Percentiles rank a stretch among this genome's conserved stretches.
phyloP scores from a whole-genome alignment of 2,888 invertebrate genomes.

The Philaethria dido region DNA sequence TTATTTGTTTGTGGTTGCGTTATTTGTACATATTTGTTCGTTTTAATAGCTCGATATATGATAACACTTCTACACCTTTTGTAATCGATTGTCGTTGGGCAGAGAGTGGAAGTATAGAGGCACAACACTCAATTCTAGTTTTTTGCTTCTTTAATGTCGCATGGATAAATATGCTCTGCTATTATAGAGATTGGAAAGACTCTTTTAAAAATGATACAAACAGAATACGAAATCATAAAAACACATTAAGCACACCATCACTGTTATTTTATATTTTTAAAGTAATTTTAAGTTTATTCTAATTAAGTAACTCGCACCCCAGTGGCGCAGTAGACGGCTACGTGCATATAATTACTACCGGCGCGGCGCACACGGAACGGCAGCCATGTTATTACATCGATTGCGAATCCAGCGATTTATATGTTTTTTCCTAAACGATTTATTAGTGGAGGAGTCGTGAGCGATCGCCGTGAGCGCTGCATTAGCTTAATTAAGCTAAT shows the following conservation, averaged over 20 bases:
- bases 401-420: conserved; percentile 30
- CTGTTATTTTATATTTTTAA: too few relatives aligned
- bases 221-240: too few relatives aligned
- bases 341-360: conserved; percentile 14
- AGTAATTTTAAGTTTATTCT: too few relatives aligned
- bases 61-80: not conserved
- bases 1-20: not conserved
- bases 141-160: too few relatives aligned
- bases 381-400: conserved; percentile 27
- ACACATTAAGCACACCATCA: too few relatives aligned
- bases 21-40: not conserved
- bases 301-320: not conserved
- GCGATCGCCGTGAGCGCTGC: conserved; percentile 36
- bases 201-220: too few relatives aligned
- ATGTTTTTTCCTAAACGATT: conserved; percentile 33
- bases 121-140: too few relatives aligned
- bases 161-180: too few relatives aligned
- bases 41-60: not conserved
- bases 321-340: not conserved
- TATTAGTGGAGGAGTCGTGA: conserved; percentile 34
- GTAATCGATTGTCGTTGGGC: too few relatives aligned
- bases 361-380: not conserved
- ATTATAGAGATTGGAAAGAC: too few relatives aligned
- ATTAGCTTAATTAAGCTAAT: conserved; percentile 41
- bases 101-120: too few relatives aligned